phyloP scores from a whole-genome alignment of 2,888 invertebrate species.

The Andrena chrysosceles region DNA sequence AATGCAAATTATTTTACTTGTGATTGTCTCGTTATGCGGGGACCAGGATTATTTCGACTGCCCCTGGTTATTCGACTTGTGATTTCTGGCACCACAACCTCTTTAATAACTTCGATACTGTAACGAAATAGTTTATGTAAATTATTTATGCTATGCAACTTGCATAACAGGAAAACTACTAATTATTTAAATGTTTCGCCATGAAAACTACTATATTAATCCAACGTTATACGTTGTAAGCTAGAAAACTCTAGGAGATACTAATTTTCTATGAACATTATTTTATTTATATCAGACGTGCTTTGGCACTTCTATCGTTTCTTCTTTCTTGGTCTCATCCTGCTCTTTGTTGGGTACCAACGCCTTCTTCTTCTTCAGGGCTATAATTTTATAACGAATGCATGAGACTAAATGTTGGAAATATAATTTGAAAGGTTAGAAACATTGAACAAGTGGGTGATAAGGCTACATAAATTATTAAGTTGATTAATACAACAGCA shows the following conservation, averaged over 20 bases:
- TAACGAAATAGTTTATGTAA: constrained; percentile 1
- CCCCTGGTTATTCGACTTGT: background rate
- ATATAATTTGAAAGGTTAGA: too few species aligned
- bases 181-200: background rate
- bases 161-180: background rate
- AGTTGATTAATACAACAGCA: background rate
- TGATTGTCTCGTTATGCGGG: background rate
- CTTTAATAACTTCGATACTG: background rate
- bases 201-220: background rate
- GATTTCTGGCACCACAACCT: background rate
- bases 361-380: constrained; percentile 3
- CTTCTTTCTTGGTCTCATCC: background rate
- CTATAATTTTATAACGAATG: constrained; percentile 12
- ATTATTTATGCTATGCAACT: background rate
- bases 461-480: background rate
- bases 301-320: background rate
- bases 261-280: constrained; percentile 30
- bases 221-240: background rate
- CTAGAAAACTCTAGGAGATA: constrained; percentile 6
- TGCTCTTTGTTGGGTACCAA: background rate
- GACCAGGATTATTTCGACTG: background rate
- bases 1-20: constrained; percentile 19
- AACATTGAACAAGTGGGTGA: too few species aligned
- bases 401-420: too few species aligned
- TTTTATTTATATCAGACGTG: constrained; percentile 32